Conservation (phyloP, 2,113 vertebrate species). For the Atrichornis clamosus region DNA sequence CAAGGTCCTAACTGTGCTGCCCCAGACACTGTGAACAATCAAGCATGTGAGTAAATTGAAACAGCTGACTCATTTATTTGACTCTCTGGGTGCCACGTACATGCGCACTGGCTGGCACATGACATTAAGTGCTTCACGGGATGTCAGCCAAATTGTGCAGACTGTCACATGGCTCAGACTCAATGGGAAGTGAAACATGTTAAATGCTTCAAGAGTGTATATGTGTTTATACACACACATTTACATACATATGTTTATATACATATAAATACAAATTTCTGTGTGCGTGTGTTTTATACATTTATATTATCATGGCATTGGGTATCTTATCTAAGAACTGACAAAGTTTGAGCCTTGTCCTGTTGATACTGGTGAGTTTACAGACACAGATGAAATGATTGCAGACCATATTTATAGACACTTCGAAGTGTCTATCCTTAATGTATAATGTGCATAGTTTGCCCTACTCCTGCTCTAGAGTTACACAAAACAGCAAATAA, state of each 20-base stretch:
- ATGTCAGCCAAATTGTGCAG: background rate
- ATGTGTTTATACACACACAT: background rate
- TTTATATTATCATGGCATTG: background rate
- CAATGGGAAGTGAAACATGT: background rate
- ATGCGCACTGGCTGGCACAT: fast-evolving
- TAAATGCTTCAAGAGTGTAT: background rate
- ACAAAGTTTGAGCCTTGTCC: background rate
- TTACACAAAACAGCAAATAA: background rate
- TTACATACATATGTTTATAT: background rate
- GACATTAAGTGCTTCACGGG: background rate
- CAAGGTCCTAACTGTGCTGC: background rate
- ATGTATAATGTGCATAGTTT: background rate
- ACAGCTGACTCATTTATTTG: background rate
- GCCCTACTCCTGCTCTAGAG: background rate
- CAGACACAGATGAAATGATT: background rate
- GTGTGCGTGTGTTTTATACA: background rate
- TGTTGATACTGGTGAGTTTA: background rate
- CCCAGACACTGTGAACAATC: background rate
- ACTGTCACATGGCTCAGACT: background rate
- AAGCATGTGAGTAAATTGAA: background rate
- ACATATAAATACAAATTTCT: background rate
- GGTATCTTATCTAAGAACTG: background rate
- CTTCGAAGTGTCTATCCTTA: background rate
- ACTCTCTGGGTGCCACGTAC: background rate
- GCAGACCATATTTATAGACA: background rate